Base-by-base conservation (phyloP, 2,113 vertebrate species). In the Siphamia tubifer region DNA sequence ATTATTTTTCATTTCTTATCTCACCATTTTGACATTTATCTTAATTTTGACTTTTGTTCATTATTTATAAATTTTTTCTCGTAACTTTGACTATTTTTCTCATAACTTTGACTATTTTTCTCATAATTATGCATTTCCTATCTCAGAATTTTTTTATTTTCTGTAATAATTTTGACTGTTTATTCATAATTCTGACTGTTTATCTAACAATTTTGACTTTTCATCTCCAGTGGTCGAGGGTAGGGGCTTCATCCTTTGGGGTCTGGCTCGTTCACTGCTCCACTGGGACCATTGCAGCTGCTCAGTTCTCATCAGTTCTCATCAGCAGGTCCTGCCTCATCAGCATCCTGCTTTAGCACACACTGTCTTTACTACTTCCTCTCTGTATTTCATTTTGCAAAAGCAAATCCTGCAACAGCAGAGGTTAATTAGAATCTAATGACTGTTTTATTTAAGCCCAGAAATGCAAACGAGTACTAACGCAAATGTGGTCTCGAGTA, bases 231-330 rank as follows among this genome's bases (percentile, higher is more conserved):
- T 36, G 13, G 28, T 55, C n/a, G 55, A 65, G 35, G 54, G 28
- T 42, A 3, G 15, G 23, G 36, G 51, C 13, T 58, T 25, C 40
- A 8, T 28, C 31, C 42, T 21, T 25, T 16, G n/a, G 53, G 27
- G 19, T 24, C 30, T 8, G 40, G 51, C 30, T 17, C 28, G 16
- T 25, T 68, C 53, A 31, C 32, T 3, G 31, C 25, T 31, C 71
- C 34, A n/a, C 16, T 10, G 70, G 48, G 66, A 52, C 64, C 8
- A 10, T 67, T 35, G 21, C 27, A 34, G 27, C 21, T 15, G 5
- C 48, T 69, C 31, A 11, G 16, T 10, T 25, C 53, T 8, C 6
- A 66, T 82, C 68, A 62, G 44, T 85, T 74, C 47, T 54, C 44
- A 67, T 44, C n/a, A 28, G 31, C 23, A 27, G 34, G 39, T 21